A percentile compares a stretch with the other conserved stretches of the same genome.
phyloP scores from a whole-genome alignment of 2,113 vertebrate species.

The Myxocyprinus asiaticus region DNA sequence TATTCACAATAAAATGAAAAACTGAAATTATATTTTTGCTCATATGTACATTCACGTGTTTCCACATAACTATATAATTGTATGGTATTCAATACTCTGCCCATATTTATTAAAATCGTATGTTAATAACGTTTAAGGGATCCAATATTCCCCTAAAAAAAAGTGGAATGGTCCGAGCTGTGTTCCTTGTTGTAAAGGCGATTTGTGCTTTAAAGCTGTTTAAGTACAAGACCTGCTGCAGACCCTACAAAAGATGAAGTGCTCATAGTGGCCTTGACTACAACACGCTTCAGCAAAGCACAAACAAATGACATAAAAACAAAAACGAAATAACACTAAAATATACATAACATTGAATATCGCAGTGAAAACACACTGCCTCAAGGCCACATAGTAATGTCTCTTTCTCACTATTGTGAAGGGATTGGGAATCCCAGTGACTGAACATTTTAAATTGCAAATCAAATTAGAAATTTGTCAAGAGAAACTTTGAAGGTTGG shows the following conservation, averaged over 20 bases:
- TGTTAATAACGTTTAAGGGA: neutral
- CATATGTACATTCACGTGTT: too few relatives aligned
- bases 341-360: neutral
- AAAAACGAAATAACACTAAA: neutral
- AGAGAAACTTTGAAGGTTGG: too few relatives aligned
- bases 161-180: constrained; percentile 49
- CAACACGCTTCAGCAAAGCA: neutral
- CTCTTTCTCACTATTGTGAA: neutral
- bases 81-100: neutral
- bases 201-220: constrained; percentile 53
- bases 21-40: too few relatives aligned
- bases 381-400: neutral
- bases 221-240: constrained; percentile 26
- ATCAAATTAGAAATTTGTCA: too few relatives aligned
- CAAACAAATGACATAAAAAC: neutral
- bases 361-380: neutral
- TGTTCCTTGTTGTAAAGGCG: constrained; percentile 58
- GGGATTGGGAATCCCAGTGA: too few relatives aligned
- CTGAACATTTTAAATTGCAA: too few relatives aligned
- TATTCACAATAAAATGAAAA: neutral
- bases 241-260: constrained; percentile 40
- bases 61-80: too few relatives aligned
- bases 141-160: neutral
- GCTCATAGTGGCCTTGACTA: constrained; percentile 31
- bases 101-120: neutral